Evolutionary conservation across 2,113 vertebrate species (phyloP).

Genomic region (Pollachius pollachius): DNA sequence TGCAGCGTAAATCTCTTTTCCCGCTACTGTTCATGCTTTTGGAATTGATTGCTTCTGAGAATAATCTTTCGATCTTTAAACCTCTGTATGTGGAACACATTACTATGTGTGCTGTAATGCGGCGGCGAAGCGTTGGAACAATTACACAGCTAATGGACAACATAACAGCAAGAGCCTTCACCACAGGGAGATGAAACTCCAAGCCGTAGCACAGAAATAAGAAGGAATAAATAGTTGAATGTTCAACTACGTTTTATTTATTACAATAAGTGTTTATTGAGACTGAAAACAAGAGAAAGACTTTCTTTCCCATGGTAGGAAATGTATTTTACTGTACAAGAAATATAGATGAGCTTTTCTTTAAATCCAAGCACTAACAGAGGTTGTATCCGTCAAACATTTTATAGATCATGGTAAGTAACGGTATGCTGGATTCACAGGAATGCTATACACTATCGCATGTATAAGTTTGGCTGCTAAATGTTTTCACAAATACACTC

Average conservation of each 20-base stretch:
- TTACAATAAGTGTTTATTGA: too few species aligned
- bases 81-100: constrained; percentile 49
- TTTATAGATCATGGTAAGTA: neutral
- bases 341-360: constrained; percentile 36
- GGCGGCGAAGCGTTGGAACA: too few species aligned
- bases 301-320: too few species aligned
- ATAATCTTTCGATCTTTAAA: constrained; percentile 51
- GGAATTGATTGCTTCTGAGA: constrained; percentile 52
- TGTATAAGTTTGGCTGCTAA: constrained; percentile 6
- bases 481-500: constrained; percentile 29
- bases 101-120: constrained; percentile 33
- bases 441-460: constrained; percentile 32
- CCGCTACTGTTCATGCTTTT: constrained; percentile 36
- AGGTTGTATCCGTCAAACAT: neutral
- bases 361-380: neutral
- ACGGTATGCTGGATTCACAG: constrained; percentile 1
- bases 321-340: constrained; percentile 48
- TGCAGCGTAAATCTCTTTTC: constrained; percentile 50
- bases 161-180: too few species aligned
- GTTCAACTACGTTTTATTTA: too few species aligned
- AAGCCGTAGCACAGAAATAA: too few species aligned
- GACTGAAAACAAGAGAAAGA: neutral
- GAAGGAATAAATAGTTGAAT: too few species aligned
- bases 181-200: too few species aligned
- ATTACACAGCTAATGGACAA: too few species aligned